These are phyloP conservation scores for Barbus barbus DNA, from an alignment of 2,113 vertebrate species.

Conservation along the genomic window DNA sequence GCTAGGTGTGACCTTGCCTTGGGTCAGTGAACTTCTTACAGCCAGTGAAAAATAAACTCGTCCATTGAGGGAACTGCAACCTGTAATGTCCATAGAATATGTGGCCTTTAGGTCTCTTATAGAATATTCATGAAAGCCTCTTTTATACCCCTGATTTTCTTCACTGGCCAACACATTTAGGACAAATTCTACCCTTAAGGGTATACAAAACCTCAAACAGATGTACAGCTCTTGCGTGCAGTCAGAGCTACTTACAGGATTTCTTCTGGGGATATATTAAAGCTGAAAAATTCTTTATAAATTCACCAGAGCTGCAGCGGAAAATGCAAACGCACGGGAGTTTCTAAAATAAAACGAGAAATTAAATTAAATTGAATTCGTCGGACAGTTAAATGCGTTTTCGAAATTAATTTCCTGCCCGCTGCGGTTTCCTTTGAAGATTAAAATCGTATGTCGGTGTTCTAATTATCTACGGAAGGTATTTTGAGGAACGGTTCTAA, in stretches of 20 bases:
- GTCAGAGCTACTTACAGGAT: neutral
- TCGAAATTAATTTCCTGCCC: conserved; percentile 74
- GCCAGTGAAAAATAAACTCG: neutral
- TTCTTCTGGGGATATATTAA: conserved; percentile 19
- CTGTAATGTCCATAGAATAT: neutral
- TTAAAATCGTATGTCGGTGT: conserved; percentile 74
- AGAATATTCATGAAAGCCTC: neutral
- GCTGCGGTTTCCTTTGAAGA: conserved; percentile 76
- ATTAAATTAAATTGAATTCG: conserved; percentile 68
- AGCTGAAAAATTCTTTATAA: neutral
- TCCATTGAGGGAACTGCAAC: neutral
- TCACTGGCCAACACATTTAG: conserved; percentile 1
- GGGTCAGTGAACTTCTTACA: neutral
- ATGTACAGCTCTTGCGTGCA: neutral
- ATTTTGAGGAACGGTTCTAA: conserved; percentile 73
- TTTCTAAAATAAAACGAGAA: conserved; percentile 71
- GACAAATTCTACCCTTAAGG: neutral
- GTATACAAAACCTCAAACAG: neutral
- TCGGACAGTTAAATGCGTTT: conserved; percentile 75
- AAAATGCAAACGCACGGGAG: conserved; percentile 65
- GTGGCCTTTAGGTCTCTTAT: neutral
- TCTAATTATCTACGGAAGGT: conserved; percentile 76
- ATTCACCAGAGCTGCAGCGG: neutral
- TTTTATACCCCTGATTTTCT: neutral
- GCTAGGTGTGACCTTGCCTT: conserved; percentile 2